Percentiles rank a stretch among this genome's conserved stretches.
These are phyloP conservation scores for Sturnus vulgaris DNA, from an alignment of 2,113 vertebrate genomes.

Conservation along the genomic window DNA sequence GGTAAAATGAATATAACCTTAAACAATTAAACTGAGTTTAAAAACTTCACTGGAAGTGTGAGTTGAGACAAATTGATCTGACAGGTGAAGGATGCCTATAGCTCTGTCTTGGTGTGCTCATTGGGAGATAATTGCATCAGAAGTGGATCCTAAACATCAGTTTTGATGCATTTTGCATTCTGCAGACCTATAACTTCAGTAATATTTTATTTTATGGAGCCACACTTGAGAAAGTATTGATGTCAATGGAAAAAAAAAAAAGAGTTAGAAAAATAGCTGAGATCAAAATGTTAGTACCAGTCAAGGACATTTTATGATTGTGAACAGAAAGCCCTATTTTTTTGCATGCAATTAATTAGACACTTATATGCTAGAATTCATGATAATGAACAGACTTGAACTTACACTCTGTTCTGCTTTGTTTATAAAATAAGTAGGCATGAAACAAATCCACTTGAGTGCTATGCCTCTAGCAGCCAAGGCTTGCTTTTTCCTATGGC, in stretches of 20 bases:
- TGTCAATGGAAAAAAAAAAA: not conserved
- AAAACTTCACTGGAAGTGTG: not conserved
- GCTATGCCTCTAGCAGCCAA: not conserved
- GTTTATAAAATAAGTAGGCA: not conserved
- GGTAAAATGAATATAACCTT: not conserved
- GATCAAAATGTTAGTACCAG: not conserved
- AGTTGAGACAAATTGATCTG: not conserved
- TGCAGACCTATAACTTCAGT: not conserved
- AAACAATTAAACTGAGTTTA: not conserved
- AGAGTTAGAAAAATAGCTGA: not conserved
- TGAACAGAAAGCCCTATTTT: not conserved
- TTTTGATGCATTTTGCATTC: not conserved
- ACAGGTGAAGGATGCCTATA: not conserved
- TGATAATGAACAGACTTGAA: not conserved
- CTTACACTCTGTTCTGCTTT: not conserved
- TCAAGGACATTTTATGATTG: not conserved
- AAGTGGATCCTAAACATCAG: not conserved
- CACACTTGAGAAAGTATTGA: not conserved
- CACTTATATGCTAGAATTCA: not conserved
- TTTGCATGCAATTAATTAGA: not conserved
- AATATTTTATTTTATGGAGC: not conserved
- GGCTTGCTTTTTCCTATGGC: not conserved
- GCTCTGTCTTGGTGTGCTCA: not conserved
- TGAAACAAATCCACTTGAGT: not conserved
- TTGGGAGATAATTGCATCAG: not conserved